These are phyloP conservation scores for Harpalus rufipes DNA, from an alignment of 2,888 invertebrate genomes.

Conservation along the genomic window DNA sequence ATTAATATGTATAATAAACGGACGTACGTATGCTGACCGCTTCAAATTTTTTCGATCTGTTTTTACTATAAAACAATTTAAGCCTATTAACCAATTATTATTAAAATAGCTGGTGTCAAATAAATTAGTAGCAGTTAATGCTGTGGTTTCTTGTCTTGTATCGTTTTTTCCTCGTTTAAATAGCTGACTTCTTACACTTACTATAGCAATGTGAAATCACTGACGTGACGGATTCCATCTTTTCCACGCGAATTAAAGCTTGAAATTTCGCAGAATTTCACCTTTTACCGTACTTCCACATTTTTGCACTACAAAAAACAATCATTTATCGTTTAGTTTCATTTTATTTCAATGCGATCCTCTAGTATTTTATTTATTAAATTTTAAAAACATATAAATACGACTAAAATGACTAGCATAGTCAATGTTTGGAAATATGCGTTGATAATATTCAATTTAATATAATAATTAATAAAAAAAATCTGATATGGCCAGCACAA, in stretches of 20 bases:
- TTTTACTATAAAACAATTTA: slow-evolving; percentile 7
- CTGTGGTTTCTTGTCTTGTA: not conserved
- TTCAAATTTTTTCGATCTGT: not conserved
- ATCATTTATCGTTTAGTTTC: no score
- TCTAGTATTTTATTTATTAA: no score
- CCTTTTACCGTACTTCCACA: not conserved
- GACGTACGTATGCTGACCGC: not conserved
- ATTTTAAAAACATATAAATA: no score
- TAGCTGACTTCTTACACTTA: no score
- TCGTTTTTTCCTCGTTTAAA: not conserved
- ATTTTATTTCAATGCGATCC: no score
- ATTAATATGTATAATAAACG: not conserved
- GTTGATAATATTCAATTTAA: no score
- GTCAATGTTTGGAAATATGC: no score
- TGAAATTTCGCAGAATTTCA: not conserved
- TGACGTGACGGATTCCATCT: not conserved
- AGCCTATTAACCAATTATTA: not conserved
- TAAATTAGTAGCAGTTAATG: not conserved
- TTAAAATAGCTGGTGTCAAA: not conserved
- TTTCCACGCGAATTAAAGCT: not conserved
- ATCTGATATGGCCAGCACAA: no score
- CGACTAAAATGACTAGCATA: no score
- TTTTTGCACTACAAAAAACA: no score
- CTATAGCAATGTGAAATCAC: not conserved
- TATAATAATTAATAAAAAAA: no score